phyloP scores from a whole-genome alignment of 2,113 vertebrate species.

The Martes martes region DNA sequence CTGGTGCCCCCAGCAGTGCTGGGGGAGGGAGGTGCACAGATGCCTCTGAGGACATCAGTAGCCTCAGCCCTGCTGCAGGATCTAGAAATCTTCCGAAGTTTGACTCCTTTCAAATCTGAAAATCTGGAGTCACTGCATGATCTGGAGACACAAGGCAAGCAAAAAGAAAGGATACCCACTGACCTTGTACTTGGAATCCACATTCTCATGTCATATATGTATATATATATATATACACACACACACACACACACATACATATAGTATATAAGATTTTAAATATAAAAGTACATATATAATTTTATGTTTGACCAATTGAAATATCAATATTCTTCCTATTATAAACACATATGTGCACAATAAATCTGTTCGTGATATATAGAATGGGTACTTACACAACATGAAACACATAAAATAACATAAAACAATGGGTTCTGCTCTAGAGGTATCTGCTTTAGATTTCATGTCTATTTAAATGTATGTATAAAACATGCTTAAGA shows the following conservation, averaged over 20 bases:
- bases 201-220: constrained; percentile 22
- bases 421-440: neutral
- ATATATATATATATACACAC: neutral
- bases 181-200: neutral
- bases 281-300: neutral
- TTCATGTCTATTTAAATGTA: neutral
- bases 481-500: neutral
- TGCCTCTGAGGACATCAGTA: neutral
- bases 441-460: neutral
- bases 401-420: neutral
- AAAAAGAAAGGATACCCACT: neutral
- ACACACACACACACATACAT: neutral
- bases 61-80: neutral
- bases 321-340: neutral
- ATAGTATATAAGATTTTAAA: neutral
- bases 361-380: neutral
- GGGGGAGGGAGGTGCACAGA: neutral
- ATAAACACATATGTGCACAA: neutral
- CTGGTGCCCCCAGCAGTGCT: neutral
- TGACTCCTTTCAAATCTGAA: neutral
- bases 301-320: neutral
- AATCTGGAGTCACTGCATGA: neutral
- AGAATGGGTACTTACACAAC: neutral
- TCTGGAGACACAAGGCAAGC: neutral
- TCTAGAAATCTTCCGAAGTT: neutral